Percentiles rank a stretch among this genome's conserved stretches.
Evolutionary conservation across 2,888 invertebrate species (phyloP).

Genomic region (Coleophora flavipennella): DNA sequence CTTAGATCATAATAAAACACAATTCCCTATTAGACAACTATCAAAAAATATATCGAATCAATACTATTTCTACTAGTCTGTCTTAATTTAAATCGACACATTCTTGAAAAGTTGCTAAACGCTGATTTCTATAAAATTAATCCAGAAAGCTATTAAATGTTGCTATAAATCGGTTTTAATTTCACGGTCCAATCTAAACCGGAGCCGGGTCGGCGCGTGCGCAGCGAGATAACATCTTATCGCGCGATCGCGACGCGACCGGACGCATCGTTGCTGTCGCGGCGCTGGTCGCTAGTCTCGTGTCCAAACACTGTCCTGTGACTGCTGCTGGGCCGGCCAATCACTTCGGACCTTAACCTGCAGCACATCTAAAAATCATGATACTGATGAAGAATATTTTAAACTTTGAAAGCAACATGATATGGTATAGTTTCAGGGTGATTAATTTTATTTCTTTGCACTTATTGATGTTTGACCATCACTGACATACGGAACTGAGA

Average conservation of each 20-base stretch:
- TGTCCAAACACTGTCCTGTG: constrained; percentile 51
- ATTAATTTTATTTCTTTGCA: no score
- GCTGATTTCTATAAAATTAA: constrained; percentile 35
- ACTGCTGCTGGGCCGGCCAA: no score
- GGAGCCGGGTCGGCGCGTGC: constrained; percentile 44
- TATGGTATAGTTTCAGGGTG: no score
- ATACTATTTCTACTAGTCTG: constrained; percentile 2
- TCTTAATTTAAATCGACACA: constrained; percentile 10
- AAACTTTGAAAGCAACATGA: no score
- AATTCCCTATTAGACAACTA: no score
- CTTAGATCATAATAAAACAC: no score
- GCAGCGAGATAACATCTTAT: constrained; percentile 48
- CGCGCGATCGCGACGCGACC: constrained; percentile 43
- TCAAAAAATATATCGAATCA: constrained; percentile 3
- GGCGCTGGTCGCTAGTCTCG: constrained; percentile 33
- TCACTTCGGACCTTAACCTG: no score
- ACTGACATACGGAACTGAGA: no score
- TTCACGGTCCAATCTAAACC: constrained; percentile 42
- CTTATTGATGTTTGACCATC: no score
- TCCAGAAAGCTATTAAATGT: constrained; percentile 32
- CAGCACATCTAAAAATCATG: no score
- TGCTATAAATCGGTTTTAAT: constrained; percentile 47
- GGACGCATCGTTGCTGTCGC: constrained; percentile 45
- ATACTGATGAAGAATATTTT: no score
- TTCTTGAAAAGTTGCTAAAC: constrained; percentile 16